Evolutionary conservation across 2,113 vertebrate genomes (phyloP).

Genomic region (Cyrtonyx montezumae): DNA sequence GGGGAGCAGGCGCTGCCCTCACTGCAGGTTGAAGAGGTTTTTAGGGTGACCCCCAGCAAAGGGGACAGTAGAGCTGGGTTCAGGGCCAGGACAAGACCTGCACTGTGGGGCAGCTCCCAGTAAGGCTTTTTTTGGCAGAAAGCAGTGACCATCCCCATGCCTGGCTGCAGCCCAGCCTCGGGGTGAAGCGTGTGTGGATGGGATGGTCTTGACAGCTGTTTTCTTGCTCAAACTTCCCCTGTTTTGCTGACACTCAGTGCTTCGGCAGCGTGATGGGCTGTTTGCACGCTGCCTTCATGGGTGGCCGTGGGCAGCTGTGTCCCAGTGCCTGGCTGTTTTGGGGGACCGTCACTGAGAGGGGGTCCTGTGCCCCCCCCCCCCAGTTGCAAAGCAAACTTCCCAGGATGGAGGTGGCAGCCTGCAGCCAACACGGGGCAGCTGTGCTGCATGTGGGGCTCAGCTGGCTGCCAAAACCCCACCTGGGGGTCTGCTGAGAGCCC

Average conservation of each 20-base stretch:
- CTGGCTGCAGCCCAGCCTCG: not conserved
- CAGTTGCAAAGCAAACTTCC: rapidly evolving
- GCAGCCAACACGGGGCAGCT: not conserved
- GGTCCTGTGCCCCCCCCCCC: not conserved
- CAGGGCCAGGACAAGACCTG: not conserved
- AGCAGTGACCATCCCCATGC: not conserved
- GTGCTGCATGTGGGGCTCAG: not conserved
- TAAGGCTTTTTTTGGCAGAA: not conserved
- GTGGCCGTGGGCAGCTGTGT: rapidly evolving
- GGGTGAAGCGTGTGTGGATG: not conserved
- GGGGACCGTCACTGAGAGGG: not conserved
- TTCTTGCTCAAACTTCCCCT: not conserved
- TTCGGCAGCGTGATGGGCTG: rapidly evolving
- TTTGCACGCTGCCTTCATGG: not conserved
- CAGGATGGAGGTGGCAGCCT: not conserved
- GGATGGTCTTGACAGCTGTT: not conserved
- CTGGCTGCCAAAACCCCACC: not conserved
- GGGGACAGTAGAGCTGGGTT: not conserved
- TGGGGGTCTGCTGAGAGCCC: not conserved
- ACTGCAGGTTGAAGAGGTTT: rapidly evolving
- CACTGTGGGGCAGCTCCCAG: not conserved
- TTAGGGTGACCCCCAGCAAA: not conserved
- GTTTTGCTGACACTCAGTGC: not conserved
- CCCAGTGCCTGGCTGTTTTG: rapidly evolving
- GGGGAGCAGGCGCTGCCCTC: rapidly evolving